phyloP scores from a whole-genome alignment of 2,113 vertebrate genomes.

The Brevimyrus niger region DNA sequence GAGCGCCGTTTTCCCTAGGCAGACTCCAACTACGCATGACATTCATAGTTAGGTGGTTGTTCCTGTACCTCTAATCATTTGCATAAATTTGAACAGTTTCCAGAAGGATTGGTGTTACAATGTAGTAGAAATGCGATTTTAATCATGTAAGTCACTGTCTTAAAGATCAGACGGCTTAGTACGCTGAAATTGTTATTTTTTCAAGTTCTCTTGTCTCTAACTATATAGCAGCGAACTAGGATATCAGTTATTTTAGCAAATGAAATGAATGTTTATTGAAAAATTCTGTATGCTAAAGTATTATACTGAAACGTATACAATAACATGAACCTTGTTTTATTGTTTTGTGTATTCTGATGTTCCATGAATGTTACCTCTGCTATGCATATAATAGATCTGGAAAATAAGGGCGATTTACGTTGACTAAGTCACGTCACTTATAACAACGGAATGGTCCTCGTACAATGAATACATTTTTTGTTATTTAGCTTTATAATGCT shows the following conservation, averaged over 20 bases:
- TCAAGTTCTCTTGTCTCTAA: not conserved
- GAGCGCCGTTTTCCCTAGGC: not conserved
- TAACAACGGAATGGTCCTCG: not conserved
- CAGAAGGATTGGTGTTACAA: not conserved
- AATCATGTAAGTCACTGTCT: not conserved
- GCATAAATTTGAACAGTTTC: not conserved
- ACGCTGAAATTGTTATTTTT: not conserved
- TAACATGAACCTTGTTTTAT: not conserved
- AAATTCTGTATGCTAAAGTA: not conserved
- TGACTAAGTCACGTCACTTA: not conserved
- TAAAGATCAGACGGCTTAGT: not conserved
- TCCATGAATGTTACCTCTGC: not conserved
- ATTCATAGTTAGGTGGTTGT: not conserved
- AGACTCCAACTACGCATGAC: not conserved
- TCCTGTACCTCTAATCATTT: not conserved
- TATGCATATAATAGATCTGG: too few species aligned
- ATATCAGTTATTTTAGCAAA: not conserved
- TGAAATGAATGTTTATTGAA: not conserved
- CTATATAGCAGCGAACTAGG: not conserved
- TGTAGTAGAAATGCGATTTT: not conserved
- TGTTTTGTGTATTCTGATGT: not conserved
- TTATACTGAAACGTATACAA: not conserved
- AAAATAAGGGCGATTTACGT: not conserved
- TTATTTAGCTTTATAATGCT: not conserved
- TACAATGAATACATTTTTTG: not conserved